Evolutionary conservation across 2,888 invertebrate species (phyloP), one percentile per base, ranked within the genome.

Genomic region (Slavum lentiscoides): DNA sequence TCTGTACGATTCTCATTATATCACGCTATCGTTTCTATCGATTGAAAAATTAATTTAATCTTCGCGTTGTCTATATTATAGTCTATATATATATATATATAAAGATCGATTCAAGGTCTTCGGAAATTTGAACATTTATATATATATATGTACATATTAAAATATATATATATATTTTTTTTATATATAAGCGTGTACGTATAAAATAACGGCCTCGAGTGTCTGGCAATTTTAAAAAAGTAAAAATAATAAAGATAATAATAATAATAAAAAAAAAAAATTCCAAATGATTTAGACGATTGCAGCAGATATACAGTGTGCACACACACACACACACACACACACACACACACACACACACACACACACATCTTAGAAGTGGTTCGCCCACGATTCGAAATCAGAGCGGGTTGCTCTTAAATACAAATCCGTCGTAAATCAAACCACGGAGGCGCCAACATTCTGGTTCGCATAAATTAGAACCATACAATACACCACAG

Each of bases 401-500:
- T 77, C 69, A 61, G 68, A 77, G 70, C 77, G 69, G 77, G 69
- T 77, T 58, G 77, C 77, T 59, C 77, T 77, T 69, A 77, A 77
- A 77, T 77, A 77, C 21, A 55, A 77, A 70, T 77, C 69, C 11
- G 23, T 70, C 77, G 69, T 77, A 77, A 77, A 77, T 77, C 77
- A 77, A 70, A 77, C 55, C 62, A 62, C 23, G 53, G 77, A 70
- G 77, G 77, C 77, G 77, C 77, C 77, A 77, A 77, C 77, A 77
- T 77, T 77, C 77, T 77, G 77, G 69, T 70, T 62, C 69, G 77
- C 77, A 77, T 77, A 77, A 77, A 77, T 77, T 77, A 77, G 62
- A 77, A 69, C 77, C 77, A 62, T 62, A 30, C 30, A 69, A 77
- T 77, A 77, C 69, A 77, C 77, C 69, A 69, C 77, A 58, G 77